phyloP scores from a whole-genome alignment of 2,113 vertebrate species.

The Pampusana beccarii region DNA sequence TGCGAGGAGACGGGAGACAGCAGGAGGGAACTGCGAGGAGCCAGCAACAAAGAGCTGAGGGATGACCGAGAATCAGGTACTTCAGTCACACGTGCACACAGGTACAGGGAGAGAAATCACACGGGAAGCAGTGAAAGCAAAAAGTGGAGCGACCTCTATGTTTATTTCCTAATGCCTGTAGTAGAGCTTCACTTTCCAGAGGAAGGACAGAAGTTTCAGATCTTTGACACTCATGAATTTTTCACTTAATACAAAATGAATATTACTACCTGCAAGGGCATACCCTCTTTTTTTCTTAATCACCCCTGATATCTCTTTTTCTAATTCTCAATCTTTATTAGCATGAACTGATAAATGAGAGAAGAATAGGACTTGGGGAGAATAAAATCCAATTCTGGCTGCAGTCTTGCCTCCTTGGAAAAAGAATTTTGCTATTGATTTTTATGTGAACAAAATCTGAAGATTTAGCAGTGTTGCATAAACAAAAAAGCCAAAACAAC shows the following conservation, averaged over 20 bases:
- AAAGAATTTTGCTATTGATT: background rate
- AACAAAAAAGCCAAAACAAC: background rate
- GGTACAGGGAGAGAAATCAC: background rate
- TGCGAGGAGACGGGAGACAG: background rate
- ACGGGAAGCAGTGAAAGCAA: background rate
- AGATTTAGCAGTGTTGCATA: background rate
- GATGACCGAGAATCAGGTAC: too few species aligned
- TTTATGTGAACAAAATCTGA: background rate
- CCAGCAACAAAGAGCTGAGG: background rate
- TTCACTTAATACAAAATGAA: background rate
- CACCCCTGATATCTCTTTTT: background rate
- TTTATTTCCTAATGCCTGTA: background rate
- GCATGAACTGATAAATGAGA: background rate
- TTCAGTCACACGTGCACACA: accelerated
- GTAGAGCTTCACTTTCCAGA: background rate
- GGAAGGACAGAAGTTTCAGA: background rate
- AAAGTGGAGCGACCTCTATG: background rate
- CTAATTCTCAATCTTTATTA: background rate
- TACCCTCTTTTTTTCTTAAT: background rate
- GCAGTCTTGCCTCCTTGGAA: background rate
- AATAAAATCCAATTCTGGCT: background rate
- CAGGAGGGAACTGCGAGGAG: background rate
- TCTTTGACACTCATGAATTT: background rate
- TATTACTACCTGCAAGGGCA: background rate
- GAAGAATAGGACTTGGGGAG: background rate